A percentile compares a stretch with the other conserved stretches of the same genome.
Conservation (phyloP, 1,140 invertebrate genomes). For the Drosophila guanche region DNA sequence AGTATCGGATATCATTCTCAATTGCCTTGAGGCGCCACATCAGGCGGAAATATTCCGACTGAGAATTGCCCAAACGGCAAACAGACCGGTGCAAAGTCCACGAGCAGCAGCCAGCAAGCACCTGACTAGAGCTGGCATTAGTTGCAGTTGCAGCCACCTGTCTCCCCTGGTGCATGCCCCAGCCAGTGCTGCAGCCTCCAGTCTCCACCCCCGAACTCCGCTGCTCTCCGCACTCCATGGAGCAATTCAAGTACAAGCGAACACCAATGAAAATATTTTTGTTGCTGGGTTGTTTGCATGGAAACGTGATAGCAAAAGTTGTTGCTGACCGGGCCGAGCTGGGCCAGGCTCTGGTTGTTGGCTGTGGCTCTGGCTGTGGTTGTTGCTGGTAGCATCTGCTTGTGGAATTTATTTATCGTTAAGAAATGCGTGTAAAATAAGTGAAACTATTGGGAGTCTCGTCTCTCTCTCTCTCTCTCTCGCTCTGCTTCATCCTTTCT, state of each 20-base stretch:
- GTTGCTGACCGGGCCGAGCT: constrained; percentile 59
- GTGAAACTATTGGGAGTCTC: constrained; percentile 77
- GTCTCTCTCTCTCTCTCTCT: constrained; percentile 3
- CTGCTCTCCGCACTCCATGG: constrained; percentile 10
- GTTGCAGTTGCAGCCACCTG: constrained; percentile 58
- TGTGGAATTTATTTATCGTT: constrained; percentile 81
- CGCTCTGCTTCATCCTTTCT: constrained; percentile 11
- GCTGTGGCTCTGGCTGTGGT: constrained; percentile 16
- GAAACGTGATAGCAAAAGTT: constrained; percentile 80
- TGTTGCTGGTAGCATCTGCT: constrained; percentile 66
- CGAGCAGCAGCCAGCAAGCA: constrained; percentile 23
- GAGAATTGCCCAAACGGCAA: constrained; percentile 42
- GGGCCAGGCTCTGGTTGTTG: constrained; percentile 32
- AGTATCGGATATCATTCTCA: constrained; percentile 48
- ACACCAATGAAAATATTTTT: constrained; percentile 66
- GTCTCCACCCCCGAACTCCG: constrained; percentile 5
- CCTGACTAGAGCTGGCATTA: constrained; percentile 39
- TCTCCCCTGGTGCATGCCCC: background rate
- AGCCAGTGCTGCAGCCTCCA: constrained; percentile 2
- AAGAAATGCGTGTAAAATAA: constrained; percentile 81
- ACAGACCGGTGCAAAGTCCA: constrained; percentile 41
- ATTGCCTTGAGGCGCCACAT: constrained; percentile 48
- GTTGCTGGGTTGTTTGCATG: constrained; percentile 66
- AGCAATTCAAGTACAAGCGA: constrained; percentile 72
- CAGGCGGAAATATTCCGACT: constrained; percentile 46